Base-by-base conservation (phyloP, 2,113 vertebrate genomes). In the Lipotes vexillifer region DNA sequence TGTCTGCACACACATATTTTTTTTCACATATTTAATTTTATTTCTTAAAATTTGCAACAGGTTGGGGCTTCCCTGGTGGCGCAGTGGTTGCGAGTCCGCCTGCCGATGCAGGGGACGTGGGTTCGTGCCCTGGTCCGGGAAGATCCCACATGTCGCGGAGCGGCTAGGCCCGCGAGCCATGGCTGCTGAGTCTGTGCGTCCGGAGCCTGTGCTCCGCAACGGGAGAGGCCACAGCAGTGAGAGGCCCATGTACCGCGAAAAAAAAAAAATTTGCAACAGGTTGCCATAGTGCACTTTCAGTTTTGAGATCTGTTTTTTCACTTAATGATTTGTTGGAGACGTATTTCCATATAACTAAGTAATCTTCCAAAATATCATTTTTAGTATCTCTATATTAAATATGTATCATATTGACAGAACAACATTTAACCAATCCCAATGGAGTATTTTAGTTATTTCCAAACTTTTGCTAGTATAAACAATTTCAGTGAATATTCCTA, bases 41-140 rank as follows among this genome's bases (percentile, higher is more conserved):
- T 93, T 93, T 78, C 74, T 65, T 93, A 93, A 87, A 90, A 71
- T 78, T 92, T 87, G 74, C 52, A 90, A 97, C 81, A 82, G 71
- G 20, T 74, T 6, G 18, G 44, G 10, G 44, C 44, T 46, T 46
- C 44, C 44, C 44, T 10, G 9, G 44, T 46, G 44, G 9, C 10
- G 8, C 44, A 46, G 44, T 46, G 44, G 44, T 46, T 10, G 10
- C 10, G 44, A 46, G 44, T 46, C 44, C 44, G 44, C 44, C 44
- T 46, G 44, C 44, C 10, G 44, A 46, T 46, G 44, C 44, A 46
- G 44, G 44, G 44, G 44, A 46, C 8, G 9, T 10, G 44, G 9
- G 44, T 46, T 46, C 10, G 44, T 46, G 44, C 44, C 44, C 44
- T 10, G 44, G 44, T 46, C 44, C 44, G 44, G 44, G 44, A 46